These are phyloP conservation scores for Calephelis virginiensis DNA, from an alignment of 1,140 invertebrate genomes.

Conservation along the genomic window DNA sequence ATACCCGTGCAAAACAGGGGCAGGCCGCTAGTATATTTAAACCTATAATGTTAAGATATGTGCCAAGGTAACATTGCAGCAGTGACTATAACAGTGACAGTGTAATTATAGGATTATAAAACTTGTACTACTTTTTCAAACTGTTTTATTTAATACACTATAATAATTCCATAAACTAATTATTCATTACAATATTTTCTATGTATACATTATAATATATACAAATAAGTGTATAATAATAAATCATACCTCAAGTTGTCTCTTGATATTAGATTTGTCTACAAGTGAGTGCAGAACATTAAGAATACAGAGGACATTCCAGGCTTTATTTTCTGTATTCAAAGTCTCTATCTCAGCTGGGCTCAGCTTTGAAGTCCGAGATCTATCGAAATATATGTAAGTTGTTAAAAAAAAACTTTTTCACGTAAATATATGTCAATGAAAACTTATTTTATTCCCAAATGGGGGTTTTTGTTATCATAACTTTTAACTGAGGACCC, in stretches of 20 bases:
- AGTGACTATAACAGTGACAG: no score
- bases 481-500: no score
- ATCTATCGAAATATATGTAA: slow-evolving; percentile 66
- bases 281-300: slow-evolving; percentile 99
- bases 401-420: not conserved
- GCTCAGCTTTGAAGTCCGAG: slow-evolving; percentile 91
- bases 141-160: no score
- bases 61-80: no score
- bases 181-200: not conserved
- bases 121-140: no score
- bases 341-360: slow-evolving; percentile 91
- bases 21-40: no score
- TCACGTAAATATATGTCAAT: not conserved
- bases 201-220: not conserved
- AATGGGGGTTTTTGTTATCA: no score
- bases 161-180: no score
- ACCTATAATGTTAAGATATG: no score
- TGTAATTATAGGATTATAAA: no score
- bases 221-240: not conserved
- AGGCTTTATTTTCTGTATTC: slow-evolving; percentile 92
- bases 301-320: slow-evolving; percentile 98
- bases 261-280: slow-evolving; percentile 99
- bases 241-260: slow-evolving; percentile 90
- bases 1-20: no score
- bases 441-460: no score